Evolutionary conservation across 2,113 vertebrate genomes (phyloP).

Genomic region (Puntigrus tetrazona): DNA sequence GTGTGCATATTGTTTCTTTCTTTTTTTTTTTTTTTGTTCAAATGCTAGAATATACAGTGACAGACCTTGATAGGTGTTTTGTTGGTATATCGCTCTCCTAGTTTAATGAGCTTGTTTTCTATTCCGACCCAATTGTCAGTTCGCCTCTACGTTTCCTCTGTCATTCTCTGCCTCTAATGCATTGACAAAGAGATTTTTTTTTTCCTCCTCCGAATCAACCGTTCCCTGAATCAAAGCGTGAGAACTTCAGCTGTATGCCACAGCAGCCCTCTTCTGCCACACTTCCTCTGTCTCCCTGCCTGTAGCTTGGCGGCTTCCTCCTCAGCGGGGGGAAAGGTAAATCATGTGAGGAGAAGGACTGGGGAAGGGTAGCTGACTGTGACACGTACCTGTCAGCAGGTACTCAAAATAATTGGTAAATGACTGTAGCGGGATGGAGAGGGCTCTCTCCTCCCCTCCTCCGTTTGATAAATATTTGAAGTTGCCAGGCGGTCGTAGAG

Average conservation of each 20-base stretch:
- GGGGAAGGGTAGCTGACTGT: conserved; percentile 65
- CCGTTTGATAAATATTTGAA: conserved; percentile 75
- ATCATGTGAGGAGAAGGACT: conserved; percentile 52
- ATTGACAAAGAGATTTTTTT: conserved; percentile 32
- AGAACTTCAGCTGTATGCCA: conserved; percentile 53
- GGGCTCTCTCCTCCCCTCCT: conserved; percentile 62
- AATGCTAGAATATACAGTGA: conserved; percentile 67
- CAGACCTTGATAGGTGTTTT: conserved; percentile 78
- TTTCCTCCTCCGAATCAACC: conserved; percentile 20
- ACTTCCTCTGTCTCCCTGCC: conserved; percentile 55
- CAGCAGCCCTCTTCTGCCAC: conserved; percentile 44
- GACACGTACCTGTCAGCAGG: conserved; percentile 82
- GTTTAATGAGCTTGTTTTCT: conserved; percentile 76
- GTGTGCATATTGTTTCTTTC: conserved; percentile 40
- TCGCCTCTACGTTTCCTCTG: conserved; percentile 34
- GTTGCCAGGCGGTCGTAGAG: conserved; percentile 67
- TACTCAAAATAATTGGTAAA: conserved; percentile 83
- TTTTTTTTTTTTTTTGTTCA: conserved; percentile 50
- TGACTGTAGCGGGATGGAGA: conserved; percentile 73
- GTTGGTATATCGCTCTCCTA: conserved; percentile 76
- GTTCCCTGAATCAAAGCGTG: conserved; percentile 67
- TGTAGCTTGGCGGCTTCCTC: conserved; percentile 64
- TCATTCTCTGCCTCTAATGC: conserved; percentile 14
- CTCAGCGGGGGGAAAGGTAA: conserved; percentile 58
- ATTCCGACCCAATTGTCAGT: conserved; percentile 63